Percentiles rank a stretch among this genome's conserved stretches.
Conservation (phyloP, 2,113 vertebrate species). For the Leptodactylus fuscus region DNA sequence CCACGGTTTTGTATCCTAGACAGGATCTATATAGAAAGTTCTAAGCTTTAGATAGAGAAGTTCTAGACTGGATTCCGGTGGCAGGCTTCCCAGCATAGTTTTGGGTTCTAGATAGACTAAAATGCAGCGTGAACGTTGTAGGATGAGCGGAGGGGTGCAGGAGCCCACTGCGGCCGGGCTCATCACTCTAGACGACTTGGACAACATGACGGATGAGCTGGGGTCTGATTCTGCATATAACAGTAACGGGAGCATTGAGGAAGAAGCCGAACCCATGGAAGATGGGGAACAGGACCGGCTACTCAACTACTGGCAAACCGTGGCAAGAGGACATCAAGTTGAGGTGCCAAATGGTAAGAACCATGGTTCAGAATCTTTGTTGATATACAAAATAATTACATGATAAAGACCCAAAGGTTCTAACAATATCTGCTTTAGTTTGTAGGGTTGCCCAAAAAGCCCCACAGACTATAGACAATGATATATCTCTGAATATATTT, state of each 20-base stretch:
- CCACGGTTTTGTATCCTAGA: neutral
- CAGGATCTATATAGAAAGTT: neutral
- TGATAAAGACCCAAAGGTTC: too few species aligned
- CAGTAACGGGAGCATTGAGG: slow-evolving; percentile 74
- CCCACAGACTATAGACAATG: too few species aligned
- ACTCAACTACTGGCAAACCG: slow-evolving; percentile 86
- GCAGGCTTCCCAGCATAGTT: neutral
- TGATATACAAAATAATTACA: neutral
- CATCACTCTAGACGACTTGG: slow-evolving; percentile 87
- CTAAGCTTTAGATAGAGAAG: neutral
- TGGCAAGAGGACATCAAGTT: slow-evolving; percentile 85
- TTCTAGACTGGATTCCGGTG: neutral
- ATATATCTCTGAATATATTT: too few species aligned
- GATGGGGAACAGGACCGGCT: slow-evolving; percentile 77
- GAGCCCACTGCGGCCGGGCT: slow-evolving; percentile 63
- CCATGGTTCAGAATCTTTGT: neutral
- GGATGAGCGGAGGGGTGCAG: slow-evolving; percentile 65
- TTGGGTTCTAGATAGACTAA: neutral
- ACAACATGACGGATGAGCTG: slow-evolving; percentile 78
- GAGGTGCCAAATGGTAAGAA: slow-evolving; percentile 83
- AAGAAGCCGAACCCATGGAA: slow-evolving; percentile 72
- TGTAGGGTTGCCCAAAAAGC: too few species aligned
- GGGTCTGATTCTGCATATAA: slow-evolving; percentile 74
- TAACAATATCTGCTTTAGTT: too few species aligned
- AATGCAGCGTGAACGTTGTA: slow-evolving; percentile 80